Evolutionary conservation across 2,113 vertebrate species (phyloP).

Genomic region (Pelobates fuscus): DNA sequence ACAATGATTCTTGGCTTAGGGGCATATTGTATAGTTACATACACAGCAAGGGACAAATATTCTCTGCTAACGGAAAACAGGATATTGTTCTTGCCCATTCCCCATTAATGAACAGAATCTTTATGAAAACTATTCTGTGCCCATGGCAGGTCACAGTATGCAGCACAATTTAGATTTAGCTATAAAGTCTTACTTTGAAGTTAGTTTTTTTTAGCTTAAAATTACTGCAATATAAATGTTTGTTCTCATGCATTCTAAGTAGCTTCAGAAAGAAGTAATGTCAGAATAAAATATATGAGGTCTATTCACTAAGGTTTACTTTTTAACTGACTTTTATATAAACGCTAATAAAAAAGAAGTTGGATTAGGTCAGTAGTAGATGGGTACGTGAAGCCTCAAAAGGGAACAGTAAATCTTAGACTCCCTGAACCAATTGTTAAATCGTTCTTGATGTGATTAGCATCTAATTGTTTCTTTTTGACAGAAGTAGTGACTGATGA

Average conservation of each 20-base stretch:
- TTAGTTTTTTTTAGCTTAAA: conserved; percentile 13
- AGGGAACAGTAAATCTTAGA: no score
- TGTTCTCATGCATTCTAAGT: conserved; percentile 7
- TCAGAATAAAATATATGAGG: no score
- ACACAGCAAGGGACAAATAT: conserved; percentile 27
- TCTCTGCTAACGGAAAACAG: conserved; percentile 15
- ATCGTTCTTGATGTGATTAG: no score
- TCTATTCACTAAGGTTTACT: no score
- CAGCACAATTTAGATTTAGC: conserved; percentile 20
- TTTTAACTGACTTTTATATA: no score
- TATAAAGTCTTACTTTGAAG: conserved; percentile 28
- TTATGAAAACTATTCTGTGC: conserved; percentile 11
- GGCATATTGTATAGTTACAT: conserved; percentile 17
- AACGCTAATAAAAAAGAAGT: no score
- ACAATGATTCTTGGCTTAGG: conserved; percentile 16
- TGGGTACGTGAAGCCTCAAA: no score
- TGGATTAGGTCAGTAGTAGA: no score
- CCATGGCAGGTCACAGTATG: conserved; percentile 19
- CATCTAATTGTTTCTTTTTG: no score
- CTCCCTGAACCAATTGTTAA: no score
- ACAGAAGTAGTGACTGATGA: no score
- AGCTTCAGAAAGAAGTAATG: background rate
- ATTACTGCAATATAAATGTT: conserved; percentile 25
- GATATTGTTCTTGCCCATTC: conserved; percentile 38
- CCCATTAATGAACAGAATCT: conserved; percentile 28